A percentile compares a stretch with the other conserved stretches of the same genome.
Conservation (phyloP, 2,113 vertebrate species). For the Phrynocephalus versicolor region DNA sequence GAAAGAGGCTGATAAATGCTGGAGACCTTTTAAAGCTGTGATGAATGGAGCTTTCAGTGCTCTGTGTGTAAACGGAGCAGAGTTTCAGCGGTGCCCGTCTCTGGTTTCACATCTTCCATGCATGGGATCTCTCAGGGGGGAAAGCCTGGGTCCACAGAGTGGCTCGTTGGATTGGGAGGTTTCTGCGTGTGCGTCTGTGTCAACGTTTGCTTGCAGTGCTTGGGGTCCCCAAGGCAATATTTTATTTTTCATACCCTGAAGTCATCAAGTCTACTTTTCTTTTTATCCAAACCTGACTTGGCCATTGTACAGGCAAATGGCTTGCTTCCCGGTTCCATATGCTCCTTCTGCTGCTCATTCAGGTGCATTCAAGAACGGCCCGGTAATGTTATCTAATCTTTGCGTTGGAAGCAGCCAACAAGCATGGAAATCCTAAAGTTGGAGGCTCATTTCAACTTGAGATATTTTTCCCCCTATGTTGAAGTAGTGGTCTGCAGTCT, state of each 20-base stretch:
- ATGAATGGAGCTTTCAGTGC: constrained; percentile 8
- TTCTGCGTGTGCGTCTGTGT: background rate
- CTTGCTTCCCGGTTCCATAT: background rate
- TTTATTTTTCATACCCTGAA: background rate
- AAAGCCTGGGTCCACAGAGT: background rate
- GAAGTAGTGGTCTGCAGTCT: background rate
- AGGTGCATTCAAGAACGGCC: background rate
- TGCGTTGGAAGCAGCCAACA: background rate
- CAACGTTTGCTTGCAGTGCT: background rate
- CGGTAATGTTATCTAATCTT: background rate
- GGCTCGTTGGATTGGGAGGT: background rate
- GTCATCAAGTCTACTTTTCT: background rate
- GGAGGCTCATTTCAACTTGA: background rate
- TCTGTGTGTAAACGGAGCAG: background rate
- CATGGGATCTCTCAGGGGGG: background rate
- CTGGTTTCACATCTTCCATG: background rate
- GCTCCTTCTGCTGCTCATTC: background rate
- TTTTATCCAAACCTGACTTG: background rate
- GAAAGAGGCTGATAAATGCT: constrained; percentile 5
- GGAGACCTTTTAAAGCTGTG: background rate
- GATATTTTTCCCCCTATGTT: background rate
- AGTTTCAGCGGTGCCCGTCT: background rate
- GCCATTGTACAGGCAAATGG: background rate
- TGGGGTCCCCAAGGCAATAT: background rate
- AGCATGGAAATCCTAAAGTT: background rate